These are phyloP conservation scores for Gymnocypris eckloni DNA, from an alignment of 2,797 vertebrate species.

Conservation along the genomic window DNA sequence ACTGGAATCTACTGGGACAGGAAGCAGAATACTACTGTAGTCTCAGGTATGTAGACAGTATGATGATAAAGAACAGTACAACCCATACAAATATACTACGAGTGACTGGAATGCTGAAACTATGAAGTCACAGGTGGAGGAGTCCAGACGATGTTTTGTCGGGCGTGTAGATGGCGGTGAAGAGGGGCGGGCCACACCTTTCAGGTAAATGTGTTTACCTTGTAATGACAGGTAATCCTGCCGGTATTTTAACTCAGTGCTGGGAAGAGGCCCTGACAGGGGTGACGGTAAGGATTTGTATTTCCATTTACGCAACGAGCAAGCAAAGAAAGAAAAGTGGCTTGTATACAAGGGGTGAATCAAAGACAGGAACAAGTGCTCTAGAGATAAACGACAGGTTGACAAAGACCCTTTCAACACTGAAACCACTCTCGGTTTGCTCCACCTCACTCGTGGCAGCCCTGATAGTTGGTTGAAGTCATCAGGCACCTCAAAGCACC, in stretches of 20 bases:
- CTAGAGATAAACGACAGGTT: slow-evolving; percentile 38
- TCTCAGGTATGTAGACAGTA: slow-evolving; percentile 36
- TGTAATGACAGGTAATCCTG: slow-evolving; percentile 57
- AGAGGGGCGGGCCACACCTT: slow-evolving; percentile 44
- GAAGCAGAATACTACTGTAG: slow-evolving; percentile 18
- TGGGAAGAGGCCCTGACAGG: slow-evolving; percentile 41
- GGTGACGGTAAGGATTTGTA: slow-evolving; percentile 40
- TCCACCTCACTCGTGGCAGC: slow-evolving; percentile 9
- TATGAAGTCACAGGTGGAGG: slow-evolving; percentile 38
- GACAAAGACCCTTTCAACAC: slow-evolving; percentile 35
- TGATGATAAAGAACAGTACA: slow-evolving; percentile 29
- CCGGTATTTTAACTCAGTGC: slow-evolving; percentile 53
- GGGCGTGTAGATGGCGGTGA: slow-evolving; percentile 32
- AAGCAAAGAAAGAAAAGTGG: slow-evolving; percentile 32
- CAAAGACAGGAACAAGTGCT: slow-evolving; percentile 20
- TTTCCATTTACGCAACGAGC: slow-evolving; percentile 42
- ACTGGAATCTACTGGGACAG: slow-evolving; percentile 6
- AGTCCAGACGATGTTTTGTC: slow-evolving; percentile 50
- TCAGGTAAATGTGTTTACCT: slow-evolving; percentile 47
- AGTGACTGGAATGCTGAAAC: slow-evolving; percentile 55
- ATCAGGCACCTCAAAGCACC: slow-evolving; percentile 40
- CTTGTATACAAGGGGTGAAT: slow-evolving; percentile 22
- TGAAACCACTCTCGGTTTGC: slow-evolving; percentile 24
- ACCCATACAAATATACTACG: slow-evolving; percentile 44
- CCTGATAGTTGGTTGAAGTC: slow-evolving; percentile 2